Evolutionary conservation across 2,888 invertebrate genomes (phyloP).

Genomic region (Reticulitermes lucifugus): DNA sequence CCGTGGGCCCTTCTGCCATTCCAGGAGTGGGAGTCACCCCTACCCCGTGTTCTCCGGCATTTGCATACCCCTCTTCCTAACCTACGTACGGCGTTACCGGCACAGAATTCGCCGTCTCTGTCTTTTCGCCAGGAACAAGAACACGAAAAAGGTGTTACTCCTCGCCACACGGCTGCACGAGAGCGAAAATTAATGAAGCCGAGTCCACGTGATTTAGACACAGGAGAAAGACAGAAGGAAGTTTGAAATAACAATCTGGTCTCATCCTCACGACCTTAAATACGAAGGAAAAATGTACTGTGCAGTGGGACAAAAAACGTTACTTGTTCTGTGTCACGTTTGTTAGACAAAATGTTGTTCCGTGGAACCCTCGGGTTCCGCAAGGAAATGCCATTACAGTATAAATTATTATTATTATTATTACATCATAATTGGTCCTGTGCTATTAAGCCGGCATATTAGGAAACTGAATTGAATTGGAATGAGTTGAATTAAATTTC

Average conservation of each 20-base stretch:
- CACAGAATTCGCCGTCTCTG: slow-evolving; percentile 32
- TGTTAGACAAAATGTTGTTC: not conserved
- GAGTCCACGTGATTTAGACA: slow-evolving; percentile 36
- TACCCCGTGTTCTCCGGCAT: not conserved
- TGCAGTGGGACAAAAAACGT: slow-evolving; percentile 17
- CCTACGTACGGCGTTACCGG: slow-evolving; percentile 21
- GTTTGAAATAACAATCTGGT: not conserved
- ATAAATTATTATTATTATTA: no score
- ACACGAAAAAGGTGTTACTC: slow-evolving; percentile 67
- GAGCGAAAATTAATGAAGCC: slow-evolving; percentile 41
- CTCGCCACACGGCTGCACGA: slow-evolving; percentile 31
- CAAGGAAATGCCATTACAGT: no score
- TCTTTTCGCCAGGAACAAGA: slow-evolving; percentile 53
- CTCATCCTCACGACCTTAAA: slow-evolving; percentile 38
- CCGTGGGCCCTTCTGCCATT: not conserved
- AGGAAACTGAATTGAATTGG: no score
- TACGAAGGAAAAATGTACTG: not conserved
- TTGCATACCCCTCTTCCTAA: slow-evolving; percentile 29
- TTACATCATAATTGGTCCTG: no score
- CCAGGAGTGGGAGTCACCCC: not conserved
- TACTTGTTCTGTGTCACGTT: slow-evolving; percentile 8
- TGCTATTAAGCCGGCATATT: no score
- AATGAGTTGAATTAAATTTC: no score
- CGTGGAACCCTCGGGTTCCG: no score
- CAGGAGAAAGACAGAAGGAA: slow-evolving; percentile 25